phyloP scores from a whole-genome alignment of 2,888 invertebrate genomes.

The Euphydryas editha region DNA sequence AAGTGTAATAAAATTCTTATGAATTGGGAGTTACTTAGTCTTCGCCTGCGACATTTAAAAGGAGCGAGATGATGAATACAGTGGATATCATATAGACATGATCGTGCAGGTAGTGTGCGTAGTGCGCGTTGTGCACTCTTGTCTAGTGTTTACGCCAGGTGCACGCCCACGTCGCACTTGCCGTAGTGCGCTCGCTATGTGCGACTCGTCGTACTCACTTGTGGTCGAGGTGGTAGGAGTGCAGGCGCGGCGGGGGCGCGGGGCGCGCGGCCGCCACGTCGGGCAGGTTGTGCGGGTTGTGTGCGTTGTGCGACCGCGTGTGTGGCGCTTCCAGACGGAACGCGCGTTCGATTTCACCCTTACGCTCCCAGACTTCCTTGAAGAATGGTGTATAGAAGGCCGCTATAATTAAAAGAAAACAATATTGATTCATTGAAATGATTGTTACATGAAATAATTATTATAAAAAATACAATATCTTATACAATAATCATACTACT shows the following conservation, averaged over 20 bases:
- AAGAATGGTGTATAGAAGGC: conserved; percentile 98
- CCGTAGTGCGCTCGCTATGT: neutral
- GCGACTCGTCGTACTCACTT: conserved; percentile 59
- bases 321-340: conserved; percentile 92
- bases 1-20: too few species aligned
- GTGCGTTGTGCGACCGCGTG: conserved; percentile 66
- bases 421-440: neutral
- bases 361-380: conserved; percentile 98
- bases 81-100: too few species aligned
- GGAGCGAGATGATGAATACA: too few species aligned
- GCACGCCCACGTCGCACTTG: too few species aligned
- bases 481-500: neutral
- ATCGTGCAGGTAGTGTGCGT: too few species aligned
- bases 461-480: too few species aligned
- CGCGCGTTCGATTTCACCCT: conserved; percentile 96
- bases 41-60: too few species aligned
- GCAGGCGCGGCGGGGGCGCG: conserved; percentile 89
- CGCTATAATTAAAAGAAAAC: conserved; percentile 78
- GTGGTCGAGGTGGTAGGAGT: conserved; percentile 90
- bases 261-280: conserved; percentile 83
- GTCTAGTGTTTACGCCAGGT: too few species aligned
- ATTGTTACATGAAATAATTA: too few species aligned
- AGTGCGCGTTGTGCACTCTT: too few species aligned
- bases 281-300: conserved; percentile 64
- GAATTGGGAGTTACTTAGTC: too few species aligned